Conservation (phyloP, 1,140 invertebrate genomes). For the Globodera ellingtonae region DNA sequence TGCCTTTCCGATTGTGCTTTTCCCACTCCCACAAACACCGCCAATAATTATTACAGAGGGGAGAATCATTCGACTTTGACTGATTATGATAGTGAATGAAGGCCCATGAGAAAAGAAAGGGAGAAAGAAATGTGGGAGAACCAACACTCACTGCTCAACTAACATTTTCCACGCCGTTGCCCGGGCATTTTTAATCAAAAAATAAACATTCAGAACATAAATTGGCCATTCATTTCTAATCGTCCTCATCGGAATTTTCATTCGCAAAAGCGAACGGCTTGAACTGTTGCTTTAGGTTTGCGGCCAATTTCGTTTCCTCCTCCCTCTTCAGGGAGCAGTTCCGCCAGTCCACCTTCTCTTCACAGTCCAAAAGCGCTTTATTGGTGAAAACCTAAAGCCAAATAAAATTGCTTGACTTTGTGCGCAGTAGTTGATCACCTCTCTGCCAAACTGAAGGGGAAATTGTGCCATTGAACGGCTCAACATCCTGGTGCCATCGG, state of each 20-base stretch:
- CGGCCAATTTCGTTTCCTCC: constrained; percentile 76
- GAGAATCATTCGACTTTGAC: background rate
- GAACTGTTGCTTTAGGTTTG: constrained; percentile 78
- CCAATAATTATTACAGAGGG: constrained; percentile 33
- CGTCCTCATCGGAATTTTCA: constrained; percentile 51
- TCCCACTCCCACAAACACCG: constrained; percentile 31
- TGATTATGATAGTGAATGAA: background rate
- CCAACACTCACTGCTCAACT: no score
- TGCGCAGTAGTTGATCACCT: constrained; percentile 35
- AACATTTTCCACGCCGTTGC: no score
- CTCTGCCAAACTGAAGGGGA: constrained; percentile 83
- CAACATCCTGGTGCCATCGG: constrained; percentile 76
- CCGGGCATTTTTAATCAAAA: no score
- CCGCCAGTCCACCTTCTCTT: constrained; percentile 87
- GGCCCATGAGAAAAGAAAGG: background rate
- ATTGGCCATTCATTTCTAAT: background rate
- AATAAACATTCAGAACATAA: background rate
- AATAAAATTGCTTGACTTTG: constrained; percentile 45
- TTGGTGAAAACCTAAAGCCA: constrained; percentile 78
- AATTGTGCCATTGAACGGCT: constrained; percentile 76
- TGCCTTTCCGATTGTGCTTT: constrained; percentile 25
- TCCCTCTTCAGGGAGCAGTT: constrained; percentile 78
- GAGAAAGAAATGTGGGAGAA: background rate
- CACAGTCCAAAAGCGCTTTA: constrained; percentile 78
- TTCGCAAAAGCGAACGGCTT: constrained; percentile 78